A percentile compares a stretch with the other conserved stretches of the same genome.
Evolutionary conservation across 2,888 invertebrate species (phyloP).

Genomic region (Elaeidobius kamerunicus): DNA sequence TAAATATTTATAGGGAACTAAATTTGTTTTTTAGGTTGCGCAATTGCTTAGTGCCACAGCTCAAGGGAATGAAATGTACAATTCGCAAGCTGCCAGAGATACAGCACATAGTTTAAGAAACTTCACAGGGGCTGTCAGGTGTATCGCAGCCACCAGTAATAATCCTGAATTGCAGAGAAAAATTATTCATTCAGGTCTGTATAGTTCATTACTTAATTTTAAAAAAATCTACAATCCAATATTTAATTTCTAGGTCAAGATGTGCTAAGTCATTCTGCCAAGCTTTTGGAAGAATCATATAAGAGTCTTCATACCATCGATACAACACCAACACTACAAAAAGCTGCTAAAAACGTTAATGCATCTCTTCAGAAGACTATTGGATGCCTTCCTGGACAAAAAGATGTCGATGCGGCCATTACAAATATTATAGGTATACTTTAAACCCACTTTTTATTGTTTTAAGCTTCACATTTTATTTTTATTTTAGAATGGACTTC

Average conservation of each 20-base stretch:
- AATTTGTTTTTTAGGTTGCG: constrained; percentile 48
- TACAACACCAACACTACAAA: constrained; percentile 63
- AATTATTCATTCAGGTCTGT: constrained; percentile 60
- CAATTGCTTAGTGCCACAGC: constrained; percentile 83
- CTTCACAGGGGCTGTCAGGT: constrained; percentile 64
- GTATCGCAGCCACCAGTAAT: constrained; percentile 69
- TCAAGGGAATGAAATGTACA: constrained; percentile 76
- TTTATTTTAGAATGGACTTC: constrained; percentile 59
- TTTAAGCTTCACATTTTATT: neutral
- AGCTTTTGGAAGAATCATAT: constrained; percentile 62
- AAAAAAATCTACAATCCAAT: neutral
- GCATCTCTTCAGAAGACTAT: constrained; percentile 64
- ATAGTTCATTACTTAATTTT: neutral
- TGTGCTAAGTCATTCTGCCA: constrained; percentile 43
- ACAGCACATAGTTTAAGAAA: constrained; percentile 74
- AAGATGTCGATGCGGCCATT: constrained; percentile 88
- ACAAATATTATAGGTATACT: constrained; percentile 62
- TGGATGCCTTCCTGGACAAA: constrained; percentile 87
- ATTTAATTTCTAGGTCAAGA: constrained; percentile 55
- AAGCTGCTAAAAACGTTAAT: constrained; percentile 70
- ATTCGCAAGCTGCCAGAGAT: constrained; percentile 77
- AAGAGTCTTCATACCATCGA: constrained; percentile 67
- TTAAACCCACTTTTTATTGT: neutral
- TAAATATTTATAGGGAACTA: neutral
- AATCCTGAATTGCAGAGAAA: constrained; percentile 56